phyloP scores from a whole-genome alignment of 2,888 invertebrate genomes.

The Elmis aenea region DNA sequence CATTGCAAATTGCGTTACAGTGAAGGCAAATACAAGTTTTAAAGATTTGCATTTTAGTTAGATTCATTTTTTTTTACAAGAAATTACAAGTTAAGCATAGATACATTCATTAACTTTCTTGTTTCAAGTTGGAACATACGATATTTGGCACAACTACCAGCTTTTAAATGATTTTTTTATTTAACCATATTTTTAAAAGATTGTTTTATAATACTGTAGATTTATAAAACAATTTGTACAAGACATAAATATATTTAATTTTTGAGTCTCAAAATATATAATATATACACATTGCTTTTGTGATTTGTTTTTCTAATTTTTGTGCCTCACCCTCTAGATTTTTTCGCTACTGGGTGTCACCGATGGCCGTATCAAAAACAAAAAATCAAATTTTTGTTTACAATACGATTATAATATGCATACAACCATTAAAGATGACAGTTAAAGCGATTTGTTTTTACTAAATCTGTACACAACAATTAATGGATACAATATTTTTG shows the following conservation, averaged over 20 bases:
- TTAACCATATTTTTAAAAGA: too few species aligned
- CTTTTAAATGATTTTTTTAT: too few species aligned
- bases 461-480: slow-evolving; percentile 46
- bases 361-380: slow-evolving; percentile 36
- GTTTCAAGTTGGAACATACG: too few species aligned
- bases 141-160: slow-evolving; percentile 11
- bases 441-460: slow-evolving; percentile 32
- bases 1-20: slow-evolving; percentile 39
- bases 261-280: slow-evolving; percentile 14
- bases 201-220: slow-evolving; percentile 36
- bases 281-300: slow-evolving; percentile 15
- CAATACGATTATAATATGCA: slow-evolving; percentile 44
- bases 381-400: slow-evolving; percentile 24
- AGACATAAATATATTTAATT: slow-evolving; percentile 12
- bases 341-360: slow-evolving; percentile 41
- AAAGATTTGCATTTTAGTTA: too few species aligned
- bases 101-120: too few species aligned
- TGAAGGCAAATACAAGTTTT: slow-evolving; percentile 45
- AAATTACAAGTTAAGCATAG: too few species aligned
- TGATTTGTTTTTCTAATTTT: slow-evolving; percentile 7
- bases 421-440: slow-evolving; percentile 37
- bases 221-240: slow-evolving; percentile 32
- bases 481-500: slow-evolving; percentile 36
- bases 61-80: too few species aligned
- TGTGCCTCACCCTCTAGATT: slow-evolving; percentile 45